Conservation (phyloP, 1,140 invertebrate species). For the Cydia splendana region DNA sequence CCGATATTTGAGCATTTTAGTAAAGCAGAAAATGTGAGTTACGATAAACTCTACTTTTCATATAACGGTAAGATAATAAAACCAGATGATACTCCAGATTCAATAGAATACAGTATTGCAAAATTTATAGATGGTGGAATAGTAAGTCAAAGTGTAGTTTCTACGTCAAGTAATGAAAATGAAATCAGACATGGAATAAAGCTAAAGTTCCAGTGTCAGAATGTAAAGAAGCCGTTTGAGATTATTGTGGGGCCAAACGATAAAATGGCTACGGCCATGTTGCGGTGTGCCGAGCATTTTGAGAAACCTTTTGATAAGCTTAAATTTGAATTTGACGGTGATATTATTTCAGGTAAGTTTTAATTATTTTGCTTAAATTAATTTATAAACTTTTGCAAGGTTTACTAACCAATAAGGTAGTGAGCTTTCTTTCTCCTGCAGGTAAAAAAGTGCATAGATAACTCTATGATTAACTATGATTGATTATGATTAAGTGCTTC, state of each 20-base stretch:
- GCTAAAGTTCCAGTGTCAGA: slow-evolving; percentile 65
- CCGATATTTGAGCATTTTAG: slow-evolving; percentile 61
- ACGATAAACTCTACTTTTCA: slow-evolving; percentile 56
- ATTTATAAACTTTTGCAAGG: no score
- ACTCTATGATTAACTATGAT: no score
- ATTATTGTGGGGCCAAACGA: slow-evolving; percentile 45
- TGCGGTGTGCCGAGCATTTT: slow-evolving; percentile 63
- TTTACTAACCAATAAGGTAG: no score
- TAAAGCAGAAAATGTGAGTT: slow-evolving; percentile 50
- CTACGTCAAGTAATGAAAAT: slow-evolving; percentile 22
- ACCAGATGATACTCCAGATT: slow-evolving; percentile 59
- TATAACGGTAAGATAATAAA: slow-evolving; percentile 61
- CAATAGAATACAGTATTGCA: slow-evolving; percentile 60
- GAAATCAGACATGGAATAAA: slow-evolving; percentile 44
- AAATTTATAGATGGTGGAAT: slow-evolving; percentile 71
- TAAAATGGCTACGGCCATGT: slow-evolving; percentile 50
- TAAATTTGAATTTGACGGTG: slow-evolving; percentile 71
- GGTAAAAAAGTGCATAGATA: no score
- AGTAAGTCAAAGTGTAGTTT: slow-evolving; percentile 44
- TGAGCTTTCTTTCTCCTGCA: no score
- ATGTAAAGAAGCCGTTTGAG: slow-evolving; percentile 57
- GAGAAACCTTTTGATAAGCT: slow-evolving; percentile 52
- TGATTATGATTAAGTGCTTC: no score
- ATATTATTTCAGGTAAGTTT: slow-evolving; percentile 55
- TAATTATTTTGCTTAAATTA: no score